phyloP scores from a whole-genome alignment of 2,888 invertebrate species.

The Phytoseiulus persimilis region DNA sequence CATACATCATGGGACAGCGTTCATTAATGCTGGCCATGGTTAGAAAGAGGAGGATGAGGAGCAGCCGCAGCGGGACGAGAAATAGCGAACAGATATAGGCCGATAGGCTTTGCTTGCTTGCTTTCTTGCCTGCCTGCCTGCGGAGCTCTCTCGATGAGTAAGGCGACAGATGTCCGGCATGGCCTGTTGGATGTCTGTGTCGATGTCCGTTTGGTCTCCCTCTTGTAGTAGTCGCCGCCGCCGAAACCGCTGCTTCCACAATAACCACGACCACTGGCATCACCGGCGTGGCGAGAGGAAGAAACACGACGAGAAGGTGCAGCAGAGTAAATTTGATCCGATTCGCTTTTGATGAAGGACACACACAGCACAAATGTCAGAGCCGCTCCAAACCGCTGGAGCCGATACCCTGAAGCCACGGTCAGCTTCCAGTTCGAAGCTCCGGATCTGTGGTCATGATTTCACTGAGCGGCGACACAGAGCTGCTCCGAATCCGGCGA shows the following conservation, averaged over 20 bases:
- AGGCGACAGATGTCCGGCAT: slow-evolving; percentile 38
- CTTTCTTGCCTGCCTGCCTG: not conserved
- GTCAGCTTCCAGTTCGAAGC: not conserved
- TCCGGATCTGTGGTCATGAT: too few relatives aligned
- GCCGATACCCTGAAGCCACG: not conserved
- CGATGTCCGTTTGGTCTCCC: slow-evolving; percentile 10
- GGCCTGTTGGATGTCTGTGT: slow-evolving; percentile 28
- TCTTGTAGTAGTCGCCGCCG: not conserved
- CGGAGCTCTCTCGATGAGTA: slow-evolving; percentile 25
- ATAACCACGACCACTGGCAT: slow-evolving; percentile 5
- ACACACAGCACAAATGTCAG: not conserved
- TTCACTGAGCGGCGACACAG: too few relatives aligned
- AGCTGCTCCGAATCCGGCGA: too few relatives aligned
- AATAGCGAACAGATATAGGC: slow-evolving; percentile 5
- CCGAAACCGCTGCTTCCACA: not conserved
- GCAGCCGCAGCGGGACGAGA: not conserved
- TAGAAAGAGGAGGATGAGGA: not conserved
- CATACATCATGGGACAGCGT: slow-evolving; percentile 5
- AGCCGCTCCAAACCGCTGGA: not conserved
- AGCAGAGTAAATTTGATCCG: not conserved
- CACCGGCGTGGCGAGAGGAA: not conserved
- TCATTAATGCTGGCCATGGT: not conserved
- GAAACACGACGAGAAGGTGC: slow-evolving; percentile 5
- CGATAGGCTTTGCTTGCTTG: not conserved
- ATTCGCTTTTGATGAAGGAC: slow-evolving; percentile 5